Evolutionary conservation across 2,888 invertebrate species (phyloP).

Genomic region (Nasonovia ribisnigri): DNA sequence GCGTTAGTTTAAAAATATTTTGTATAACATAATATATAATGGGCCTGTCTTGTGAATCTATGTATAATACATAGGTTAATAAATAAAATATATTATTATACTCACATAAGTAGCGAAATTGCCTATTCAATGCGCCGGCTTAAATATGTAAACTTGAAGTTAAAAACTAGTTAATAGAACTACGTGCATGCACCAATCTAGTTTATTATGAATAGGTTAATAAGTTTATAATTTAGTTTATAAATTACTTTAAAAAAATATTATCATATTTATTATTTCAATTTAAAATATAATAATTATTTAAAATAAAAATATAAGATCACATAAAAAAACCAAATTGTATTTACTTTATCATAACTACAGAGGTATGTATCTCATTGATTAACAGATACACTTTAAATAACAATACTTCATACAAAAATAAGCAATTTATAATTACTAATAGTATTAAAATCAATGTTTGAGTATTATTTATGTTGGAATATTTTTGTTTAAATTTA

Average conservation of each 20-base stretch:
- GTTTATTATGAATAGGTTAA: neutral
- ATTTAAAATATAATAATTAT: neutral
- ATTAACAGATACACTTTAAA: neutral
- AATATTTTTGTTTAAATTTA: too few species aligned
- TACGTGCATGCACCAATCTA: neutral
- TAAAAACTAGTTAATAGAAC: neutral
- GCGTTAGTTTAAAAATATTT: neutral
- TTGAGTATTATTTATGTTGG: too few species aligned
- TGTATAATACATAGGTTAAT: neutral
- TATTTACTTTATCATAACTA: neutral
- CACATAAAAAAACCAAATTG: neutral
- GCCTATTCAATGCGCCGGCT: constrained; percentile 5
- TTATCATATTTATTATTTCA: neutral
- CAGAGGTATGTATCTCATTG: neutral
- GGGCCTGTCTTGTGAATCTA: neutral
- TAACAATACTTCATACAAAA: neutral
- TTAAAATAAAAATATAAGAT: neutral
- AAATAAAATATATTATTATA: neutral
- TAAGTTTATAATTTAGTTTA: neutral
- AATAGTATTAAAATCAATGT: too few species aligned
- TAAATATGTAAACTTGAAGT: neutral
- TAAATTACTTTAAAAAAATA: neutral
- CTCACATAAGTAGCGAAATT: neutral
- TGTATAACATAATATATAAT: too few species aligned
- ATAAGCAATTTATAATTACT: too few species aligned